These are phyloP conservation scores for Abscondita cerata DNA, from an alignment of 2,888 invertebrate genomes.

Conservation along the genomic window DNA sequence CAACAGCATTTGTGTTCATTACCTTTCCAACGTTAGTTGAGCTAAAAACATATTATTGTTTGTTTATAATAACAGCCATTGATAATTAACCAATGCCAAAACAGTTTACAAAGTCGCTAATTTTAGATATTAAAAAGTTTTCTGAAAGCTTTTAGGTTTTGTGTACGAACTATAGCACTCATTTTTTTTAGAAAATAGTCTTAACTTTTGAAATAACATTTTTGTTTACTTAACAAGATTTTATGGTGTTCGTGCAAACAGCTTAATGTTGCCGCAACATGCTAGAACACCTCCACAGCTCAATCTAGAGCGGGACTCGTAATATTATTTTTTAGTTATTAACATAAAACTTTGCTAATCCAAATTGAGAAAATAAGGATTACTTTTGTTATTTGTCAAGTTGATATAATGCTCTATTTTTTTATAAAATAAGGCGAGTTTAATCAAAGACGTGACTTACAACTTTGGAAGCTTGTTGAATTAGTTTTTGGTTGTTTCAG, in stretches of 20 bases:
- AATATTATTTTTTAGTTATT: too few species aligned
- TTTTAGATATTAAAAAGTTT: too few species aligned
- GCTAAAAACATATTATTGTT: too few species aligned
- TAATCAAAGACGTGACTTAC: conserved; percentile 1
- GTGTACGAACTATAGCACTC: not conserved
- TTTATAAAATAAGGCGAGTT: not conserved
- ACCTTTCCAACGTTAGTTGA: too few species aligned
- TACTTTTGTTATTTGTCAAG: too few species aligned
- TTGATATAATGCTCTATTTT: too few species aligned
- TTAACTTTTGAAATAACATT: not conserved
- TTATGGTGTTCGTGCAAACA: conserved; percentile 2
- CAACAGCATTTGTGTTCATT: too few species aligned
- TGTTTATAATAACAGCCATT: too few species aligned
- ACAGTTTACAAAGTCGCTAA: too few species aligned
- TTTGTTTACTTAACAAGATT: conserved; percentile 1
- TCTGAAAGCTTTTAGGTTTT: not conserved
- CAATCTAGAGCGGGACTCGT: not conserved
- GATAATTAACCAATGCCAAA: too few species aligned
- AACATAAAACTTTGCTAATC: too few species aligned
- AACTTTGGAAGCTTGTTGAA: not conserved
- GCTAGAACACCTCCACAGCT: not conserved
- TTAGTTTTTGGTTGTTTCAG: conserved; percentile 6
- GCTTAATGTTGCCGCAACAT: not conserved
- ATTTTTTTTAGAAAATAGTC: not conserved
- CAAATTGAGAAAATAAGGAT: too few species aligned